Conservation (phyloP, 2,888 invertebrate genomes). For the Drosophila greeni region DNA sequence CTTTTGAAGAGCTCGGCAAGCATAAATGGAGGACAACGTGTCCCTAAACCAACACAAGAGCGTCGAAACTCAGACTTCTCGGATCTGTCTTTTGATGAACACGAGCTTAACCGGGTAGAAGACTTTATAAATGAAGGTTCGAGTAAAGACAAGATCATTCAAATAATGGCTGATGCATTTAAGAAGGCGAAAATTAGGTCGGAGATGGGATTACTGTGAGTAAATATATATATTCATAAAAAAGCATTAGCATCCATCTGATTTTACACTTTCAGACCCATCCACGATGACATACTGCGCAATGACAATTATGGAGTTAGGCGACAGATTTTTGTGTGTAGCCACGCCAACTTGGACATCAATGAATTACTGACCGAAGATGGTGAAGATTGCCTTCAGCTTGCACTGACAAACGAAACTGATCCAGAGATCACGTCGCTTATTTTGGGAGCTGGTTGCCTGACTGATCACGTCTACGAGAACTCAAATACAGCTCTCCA, state of each 20-base stretch:
- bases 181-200: conserved; percentile 27
- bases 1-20: conserved; percentile 9
- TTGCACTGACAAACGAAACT: conserved; percentile 68
- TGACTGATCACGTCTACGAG: conserved; percentile 64
- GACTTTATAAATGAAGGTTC: conserved; percentile 31
- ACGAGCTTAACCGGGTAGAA: conserved; percentile 8
- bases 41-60: not conserved
- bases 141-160: conserved; percentile 19
- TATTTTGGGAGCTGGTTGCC: conserved; percentile 58
- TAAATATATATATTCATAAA: conserved; percentile 3
- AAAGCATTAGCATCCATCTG: too few species aligned
- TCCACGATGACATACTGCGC: conserved; percentile 63
- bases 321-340: conserved; percentile 65
- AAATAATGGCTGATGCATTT: conserved; percentile 54
- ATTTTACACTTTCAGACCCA: conserved; percentile 55
- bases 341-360: conserved; percentile 47
- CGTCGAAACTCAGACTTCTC: conserved; percentile 46
- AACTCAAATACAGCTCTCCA: conserved; percentile 75
- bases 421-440: conserved; percentile 58
- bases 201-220: conserved; percentile 55
- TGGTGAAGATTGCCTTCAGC: conserved; percentile 71
- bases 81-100: conserved; percentile 17
- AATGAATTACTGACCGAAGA: conserved; percentile 62
- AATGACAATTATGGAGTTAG: conserved; percentile 52
- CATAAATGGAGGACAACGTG: not conserved